Evolutionary conservation across 2,113 vertebrate genomes (phyloP).

Genomic region (Chionodraco myersi): DNA sequence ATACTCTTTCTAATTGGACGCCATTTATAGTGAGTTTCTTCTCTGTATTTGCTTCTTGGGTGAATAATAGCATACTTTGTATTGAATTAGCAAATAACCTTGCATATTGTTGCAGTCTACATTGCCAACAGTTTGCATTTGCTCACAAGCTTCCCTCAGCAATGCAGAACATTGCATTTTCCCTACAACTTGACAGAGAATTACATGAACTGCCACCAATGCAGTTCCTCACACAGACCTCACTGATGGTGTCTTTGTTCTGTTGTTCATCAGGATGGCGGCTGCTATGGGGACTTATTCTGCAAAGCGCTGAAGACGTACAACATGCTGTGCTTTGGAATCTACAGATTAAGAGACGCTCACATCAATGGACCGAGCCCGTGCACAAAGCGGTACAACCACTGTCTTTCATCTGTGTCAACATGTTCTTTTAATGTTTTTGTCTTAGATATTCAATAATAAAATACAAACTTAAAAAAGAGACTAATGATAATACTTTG

Average conservation of each 20-base stretch:
- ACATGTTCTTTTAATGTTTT: not conserved
- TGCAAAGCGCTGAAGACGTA: constrained; percentile 99
- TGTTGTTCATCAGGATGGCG: constrained; percentile 89
- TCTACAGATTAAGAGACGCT: constrained; percentile 98
- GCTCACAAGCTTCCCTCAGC: constrained; percentile 1
- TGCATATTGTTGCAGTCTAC: constrained; percentile 25
- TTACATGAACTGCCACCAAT: constrained; percentile 4
- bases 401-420: not conserved
- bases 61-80: constrained; percentile 31
- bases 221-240: constrained; percentile 7
- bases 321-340: constrained; percentile 99
- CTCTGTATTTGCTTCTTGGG: constrained; percentile 2
- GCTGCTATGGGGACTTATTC: constrained; percentile 98
- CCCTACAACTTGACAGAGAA: constrained; percentile 13
- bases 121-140: constrained; percentile 32
- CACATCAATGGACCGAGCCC: constrained; percentile 89
- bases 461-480: not conserved
- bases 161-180: constrained; percentile 25
- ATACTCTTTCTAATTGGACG: no score
- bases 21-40: no score
- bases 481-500: not conserved
- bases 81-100: constrained; percentile 1
- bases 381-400: constrained; percentile 94
- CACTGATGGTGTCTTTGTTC: constrained; percentile 32
- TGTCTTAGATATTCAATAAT: not conserved